Base-by-base conservation (phyloP, 2,888 invertebrate species). In the Ophion ventricosus region DNA sequence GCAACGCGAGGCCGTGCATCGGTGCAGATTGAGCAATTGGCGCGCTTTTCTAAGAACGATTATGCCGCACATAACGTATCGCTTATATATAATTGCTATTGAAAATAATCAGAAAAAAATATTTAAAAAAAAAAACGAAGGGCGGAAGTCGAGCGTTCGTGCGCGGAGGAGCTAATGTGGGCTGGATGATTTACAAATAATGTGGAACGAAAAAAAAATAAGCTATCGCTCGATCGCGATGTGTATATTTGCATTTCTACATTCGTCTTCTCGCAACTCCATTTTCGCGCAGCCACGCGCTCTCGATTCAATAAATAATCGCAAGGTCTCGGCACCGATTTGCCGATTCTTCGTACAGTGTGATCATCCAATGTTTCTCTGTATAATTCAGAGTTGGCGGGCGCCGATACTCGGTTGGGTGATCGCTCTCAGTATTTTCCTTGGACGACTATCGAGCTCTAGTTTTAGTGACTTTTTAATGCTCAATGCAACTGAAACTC, bases 21-120 rank as follows among this genome's bases (percentile, higher is more conserved):
- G 56, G 25, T 63, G 61, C 5, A 35, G 81, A 82, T 84, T 79
- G 70, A 84, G 64, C 84, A 78, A 82, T 84, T 79, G 78, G 64
- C 70, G 64, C 64, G 57, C 61, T 56, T 49, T 82, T 84, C 81
- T 56, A 49, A 78, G 78, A 82, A 84, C 78, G 23, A 78, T 78
- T 66, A 66, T 40, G 59, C 57, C 23, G 74, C 59, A 49, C 25
- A 74, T 57, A n/a, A 59, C 40, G 40, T 70, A 78, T 79, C 49
- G 43, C 43, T 57, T 35, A 40, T 54, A 29, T 69, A 40, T 17
- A 49, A 49, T 59, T 23, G 20, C 56, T 23, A 69, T 69, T 54
- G 26, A 56, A 56, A 26, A 69, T 11, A 69, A 49, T 49, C 49
- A 49, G 17, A 43, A 43, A 54, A 8, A 49, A 70, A 70, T 23